Evolutionary conservation across 2,113 vertebrate genomes (phyloP).

Genomic region (Hipposideros armiger): DNA sequence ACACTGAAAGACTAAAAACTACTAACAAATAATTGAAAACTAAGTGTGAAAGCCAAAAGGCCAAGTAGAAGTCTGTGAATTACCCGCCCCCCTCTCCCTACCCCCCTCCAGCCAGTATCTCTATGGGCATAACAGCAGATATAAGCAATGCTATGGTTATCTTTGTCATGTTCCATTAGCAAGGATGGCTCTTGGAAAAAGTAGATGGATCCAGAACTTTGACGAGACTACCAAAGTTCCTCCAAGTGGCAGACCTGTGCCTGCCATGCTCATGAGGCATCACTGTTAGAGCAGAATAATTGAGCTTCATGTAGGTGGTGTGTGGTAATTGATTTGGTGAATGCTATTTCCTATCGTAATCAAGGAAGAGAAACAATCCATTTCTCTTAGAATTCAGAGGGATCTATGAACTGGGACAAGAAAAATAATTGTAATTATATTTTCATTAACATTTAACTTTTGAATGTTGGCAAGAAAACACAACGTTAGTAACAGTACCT

Average conservation of each 20-base stretch:
- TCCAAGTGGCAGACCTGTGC: not conserved
- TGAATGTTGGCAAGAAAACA: not conserved
- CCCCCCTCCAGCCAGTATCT: not conserved
- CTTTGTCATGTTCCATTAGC: not conserved
- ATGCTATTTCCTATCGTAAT: not conserved
- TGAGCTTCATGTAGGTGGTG: not conserved
- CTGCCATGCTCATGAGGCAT: not conserved
- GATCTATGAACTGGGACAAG: not conserved
- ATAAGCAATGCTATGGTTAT: not conserved
- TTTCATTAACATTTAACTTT: not conserved
- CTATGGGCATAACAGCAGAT: not conserved
- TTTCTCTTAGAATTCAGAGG: not conserved
- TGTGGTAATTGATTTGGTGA: not conserved
- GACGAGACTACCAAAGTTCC: not conserved
- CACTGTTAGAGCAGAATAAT: not conserved
- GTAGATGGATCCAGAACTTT: not conserved
- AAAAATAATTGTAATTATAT: not conserved
- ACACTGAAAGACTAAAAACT: not conserved
- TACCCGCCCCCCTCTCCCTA: not conserved
- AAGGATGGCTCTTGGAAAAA: not conserved
- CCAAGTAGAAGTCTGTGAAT: not conserved
- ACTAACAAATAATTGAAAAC: not conserved
- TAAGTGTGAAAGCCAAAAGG: not conserved
- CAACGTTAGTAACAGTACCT: not conserved
- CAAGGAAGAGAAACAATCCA: not conserved